These are phyloP conservation scores for Zosterops japonicus DNA, from an alignment of 2,113 vertebrate genomes.

Conservation along the genomic window DNA sequence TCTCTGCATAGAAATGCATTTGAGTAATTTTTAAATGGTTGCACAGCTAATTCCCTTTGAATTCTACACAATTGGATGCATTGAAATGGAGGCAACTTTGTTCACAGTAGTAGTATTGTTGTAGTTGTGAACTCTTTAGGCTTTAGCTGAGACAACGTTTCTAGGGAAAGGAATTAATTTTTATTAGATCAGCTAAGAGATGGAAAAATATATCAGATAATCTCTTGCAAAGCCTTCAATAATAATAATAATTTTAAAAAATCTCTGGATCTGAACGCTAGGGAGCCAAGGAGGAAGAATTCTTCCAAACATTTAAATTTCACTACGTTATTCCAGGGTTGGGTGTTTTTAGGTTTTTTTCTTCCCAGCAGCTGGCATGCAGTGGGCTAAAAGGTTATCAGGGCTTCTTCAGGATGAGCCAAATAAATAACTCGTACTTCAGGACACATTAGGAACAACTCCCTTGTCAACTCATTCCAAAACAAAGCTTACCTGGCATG, in stretches of 20 bases:
- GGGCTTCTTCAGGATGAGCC: not conserved
- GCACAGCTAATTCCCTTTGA: slow-evolving; percentile 39
- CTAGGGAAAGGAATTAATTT: not conserved
- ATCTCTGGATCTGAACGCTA: not conserved
- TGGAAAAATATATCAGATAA: not conserved
- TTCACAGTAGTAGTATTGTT: slow-evolving; percentile 32
- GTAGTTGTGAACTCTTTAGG: slow-evolving; percentile 17
- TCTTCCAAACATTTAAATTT: not conserved
- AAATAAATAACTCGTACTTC: not conserved
- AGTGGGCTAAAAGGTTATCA: not conserved
- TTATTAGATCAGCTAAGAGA: not conserved
- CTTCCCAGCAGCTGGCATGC: not conserved
- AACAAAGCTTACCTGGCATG: not conserved
- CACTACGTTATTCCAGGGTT: not conserved
- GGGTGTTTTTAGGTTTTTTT: not conserved
- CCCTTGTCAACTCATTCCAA: not conserved
- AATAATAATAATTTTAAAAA: not conserved
- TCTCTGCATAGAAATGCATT: slow-evolving; percentile 28
- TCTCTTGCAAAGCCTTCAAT: not conserved
- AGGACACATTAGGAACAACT: not conserved
- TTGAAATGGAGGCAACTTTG: slow-evolving; percentile 37
- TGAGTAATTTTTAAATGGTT: slow-evolving; percentile 41
- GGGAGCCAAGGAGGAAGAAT: not conserved
- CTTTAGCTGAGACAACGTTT: not conserved
- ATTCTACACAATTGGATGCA: not conserved